These are phyloP conservation scores for Machimus rusticus DNA, from an alignment of 2,888 invertebrate genomes.

Conservation along the genomic window DNA sequence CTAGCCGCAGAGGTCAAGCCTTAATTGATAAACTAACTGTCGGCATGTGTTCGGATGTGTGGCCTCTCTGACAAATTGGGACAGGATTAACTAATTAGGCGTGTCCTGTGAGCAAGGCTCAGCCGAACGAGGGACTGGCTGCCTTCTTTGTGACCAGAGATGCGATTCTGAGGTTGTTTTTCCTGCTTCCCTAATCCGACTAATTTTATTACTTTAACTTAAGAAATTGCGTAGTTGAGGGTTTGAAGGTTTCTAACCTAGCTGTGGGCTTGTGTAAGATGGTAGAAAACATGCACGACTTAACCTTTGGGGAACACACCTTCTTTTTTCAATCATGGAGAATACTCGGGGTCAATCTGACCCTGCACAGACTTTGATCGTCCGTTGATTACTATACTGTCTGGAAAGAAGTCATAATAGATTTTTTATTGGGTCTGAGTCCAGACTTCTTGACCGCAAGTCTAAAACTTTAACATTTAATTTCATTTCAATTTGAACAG, in stretches of 20 bases:
- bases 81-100: not conserved
- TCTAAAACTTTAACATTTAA: no score
- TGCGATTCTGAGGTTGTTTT: not conserved
- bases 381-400: no score
- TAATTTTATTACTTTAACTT: not conserved
- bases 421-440: no score
- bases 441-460: no score
- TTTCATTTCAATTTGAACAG: no score
- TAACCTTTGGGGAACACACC: no score
- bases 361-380: no score
- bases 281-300: no score
- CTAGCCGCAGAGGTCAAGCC: not conserved
- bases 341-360: no score
- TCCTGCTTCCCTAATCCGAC: not conserved
- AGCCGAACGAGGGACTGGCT: not conserved
- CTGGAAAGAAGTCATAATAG: no score
- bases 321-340: no score
- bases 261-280: not conserved
- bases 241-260: not conserved
- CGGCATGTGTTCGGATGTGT: not conserved
- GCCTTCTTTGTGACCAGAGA: not conserved
- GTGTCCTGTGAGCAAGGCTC: not conserved
- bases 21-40: conserved; percentile 8
- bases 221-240: not conserved
- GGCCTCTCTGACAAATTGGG: not conserved